Evolutionary conservation across 2,113 vertebrate species (phyloP).

Genomic region (Baryphthengus martii): DNA sequence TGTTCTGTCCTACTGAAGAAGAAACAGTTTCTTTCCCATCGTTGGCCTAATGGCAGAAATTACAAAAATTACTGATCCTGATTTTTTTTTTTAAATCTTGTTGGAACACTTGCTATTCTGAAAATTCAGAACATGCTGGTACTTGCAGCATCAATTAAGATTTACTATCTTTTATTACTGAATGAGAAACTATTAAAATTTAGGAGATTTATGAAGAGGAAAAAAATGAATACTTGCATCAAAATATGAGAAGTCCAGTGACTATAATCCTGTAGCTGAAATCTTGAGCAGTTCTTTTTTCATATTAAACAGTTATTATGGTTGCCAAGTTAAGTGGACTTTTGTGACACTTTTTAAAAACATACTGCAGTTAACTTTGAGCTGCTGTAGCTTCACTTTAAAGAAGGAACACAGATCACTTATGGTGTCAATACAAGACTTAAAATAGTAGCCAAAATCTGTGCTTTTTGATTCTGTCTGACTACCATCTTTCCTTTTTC

Average conservation of each 20-base stretch:
- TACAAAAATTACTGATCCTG: not conserved
- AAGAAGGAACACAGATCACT: conserved; percentile 48
- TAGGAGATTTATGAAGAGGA: not conserved
- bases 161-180: not conserved
- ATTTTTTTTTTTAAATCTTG: not conserved
- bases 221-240: not conserved
- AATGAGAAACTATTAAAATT: not conserved
- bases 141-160: not conserved
- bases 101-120: not conserved
- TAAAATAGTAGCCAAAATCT: conserved; percentile 67
- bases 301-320: not conserved
- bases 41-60: not conserved
- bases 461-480: conserved; percentile 59
- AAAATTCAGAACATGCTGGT: not conserved
- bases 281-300: not conserved
- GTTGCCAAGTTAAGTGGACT: conserved; percentile 32
- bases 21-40: not conserved
- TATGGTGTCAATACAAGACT: conserved; percentile 56
- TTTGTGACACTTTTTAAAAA: not conserved
- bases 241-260: not conserved
- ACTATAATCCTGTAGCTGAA: not conserved
- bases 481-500: conserved; percentile 54
- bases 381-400: conserved; percentile 30
- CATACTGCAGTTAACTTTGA: conserved; percentile 39
- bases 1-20: not conserved